Conservation (phyloP, 2,797 vertebrate genomes). For the Allobates femoralis region DNA sequence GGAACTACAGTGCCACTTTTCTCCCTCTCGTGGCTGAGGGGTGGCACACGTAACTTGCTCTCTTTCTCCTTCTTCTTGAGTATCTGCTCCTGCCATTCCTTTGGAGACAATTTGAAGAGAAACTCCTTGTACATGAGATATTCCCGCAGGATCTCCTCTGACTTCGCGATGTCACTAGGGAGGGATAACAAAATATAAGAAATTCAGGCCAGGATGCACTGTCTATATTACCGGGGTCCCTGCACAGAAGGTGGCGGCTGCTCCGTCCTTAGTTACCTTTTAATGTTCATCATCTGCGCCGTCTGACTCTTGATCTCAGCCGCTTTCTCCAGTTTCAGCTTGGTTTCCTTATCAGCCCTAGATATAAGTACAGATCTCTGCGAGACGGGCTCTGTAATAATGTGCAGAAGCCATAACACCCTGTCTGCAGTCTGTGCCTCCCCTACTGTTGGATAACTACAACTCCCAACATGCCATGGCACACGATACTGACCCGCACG, state of each 20-base stretch:
- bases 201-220: too few relatives aligned
- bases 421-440: background rate
- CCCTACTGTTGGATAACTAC: background rate
- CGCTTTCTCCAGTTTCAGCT: slow-evolving; percentile 82
- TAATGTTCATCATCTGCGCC: slow-evolving; percentile 80
- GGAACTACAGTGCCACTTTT: background rate
- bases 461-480: background rate
- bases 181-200: too few relatives aligned
- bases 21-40: background rate
- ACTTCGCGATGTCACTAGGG: slow-evolving; percentile 82
- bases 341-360: slow-evolving; percentile 86
- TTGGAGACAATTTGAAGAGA: slow-evolving; percentile 85
- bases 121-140: slow-evolving; percentile 85
- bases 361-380: background rate
- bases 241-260: too few relatives aligned
- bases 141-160: slow-evolving; percentile 82
- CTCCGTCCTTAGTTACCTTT: slow-evolving; percentile 76
- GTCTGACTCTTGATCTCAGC: slow-evolving; percentile 79
- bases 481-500: background rate
- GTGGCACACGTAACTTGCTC: slow-evolving; percentile 28
- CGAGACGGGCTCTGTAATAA: background rate
- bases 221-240: too few relatives aligned
- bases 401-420: background rate
- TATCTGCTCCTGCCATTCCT: slow-evolving; percentile 83
- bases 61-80: slow-evolving; percentile 63